A percentile compares a stretch with the other conserved stretches of the same genome.
These are phyloP conservation scores for Myrmecobius fasciatus DNA, from an alignment of 2,113 vertebrate species.

Conservation along the genomic window DNA sequence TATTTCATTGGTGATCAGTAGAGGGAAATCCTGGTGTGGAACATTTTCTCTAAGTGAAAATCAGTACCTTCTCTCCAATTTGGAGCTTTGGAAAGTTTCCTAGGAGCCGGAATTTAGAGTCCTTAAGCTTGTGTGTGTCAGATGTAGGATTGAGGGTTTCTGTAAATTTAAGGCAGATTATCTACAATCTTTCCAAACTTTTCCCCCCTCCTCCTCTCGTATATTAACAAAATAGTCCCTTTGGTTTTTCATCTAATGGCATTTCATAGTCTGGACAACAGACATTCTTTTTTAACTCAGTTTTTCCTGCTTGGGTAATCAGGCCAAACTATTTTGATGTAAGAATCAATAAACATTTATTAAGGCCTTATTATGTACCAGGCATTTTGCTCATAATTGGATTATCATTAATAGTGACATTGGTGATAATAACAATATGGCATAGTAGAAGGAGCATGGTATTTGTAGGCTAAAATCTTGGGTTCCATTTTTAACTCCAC, in stretches of 20 bases:
- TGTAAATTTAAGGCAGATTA: background rate
- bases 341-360: background rate
- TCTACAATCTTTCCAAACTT: background rate
- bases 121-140: background rate
- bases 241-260: background rate
- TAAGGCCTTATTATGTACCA: background rate
- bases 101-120: background rate
- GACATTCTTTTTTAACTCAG: background rate
- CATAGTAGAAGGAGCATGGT: background rate
- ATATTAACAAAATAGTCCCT: background rate
- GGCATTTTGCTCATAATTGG: background rate
- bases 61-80: background rate
- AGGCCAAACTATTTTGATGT: background rate
- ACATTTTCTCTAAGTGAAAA: background rate
- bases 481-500: background rate
- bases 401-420: background rate
- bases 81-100: background rate
- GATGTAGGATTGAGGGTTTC: background rate
- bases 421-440: background rate
- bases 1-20: background rate
- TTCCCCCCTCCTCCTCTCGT: background rate
- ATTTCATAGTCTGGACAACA: background rate
- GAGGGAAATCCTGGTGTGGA: background rate
- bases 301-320: background rate
- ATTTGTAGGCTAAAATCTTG: background rate